Percentiles rank a stretch among this genome's conserved stretches.
Conservation (phyloP, 2,888 invertebrate genomes). For the Brachyptera risi region DNA sequence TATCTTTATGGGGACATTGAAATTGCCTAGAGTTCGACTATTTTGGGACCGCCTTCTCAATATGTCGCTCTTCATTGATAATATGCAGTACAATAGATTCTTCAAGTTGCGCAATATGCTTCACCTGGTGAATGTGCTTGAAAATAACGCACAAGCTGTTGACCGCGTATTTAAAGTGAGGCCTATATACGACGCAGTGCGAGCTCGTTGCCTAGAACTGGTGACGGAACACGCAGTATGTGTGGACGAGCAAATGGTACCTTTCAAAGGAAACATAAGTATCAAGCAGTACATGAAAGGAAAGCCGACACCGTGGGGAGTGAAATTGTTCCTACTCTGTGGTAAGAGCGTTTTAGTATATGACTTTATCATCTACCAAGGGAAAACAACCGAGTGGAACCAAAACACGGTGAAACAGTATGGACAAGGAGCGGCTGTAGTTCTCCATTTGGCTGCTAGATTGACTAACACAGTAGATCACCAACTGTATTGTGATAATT, state of each 20-base stretch:
- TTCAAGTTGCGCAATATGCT: slow-evolving; percentile 29
- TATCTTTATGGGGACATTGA: slow-evolving; percentile 22
- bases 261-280: slow-evolving; percentile 36
- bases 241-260: slow-evolving; percentile 40
- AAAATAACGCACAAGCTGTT: slow-evolving; percentile 1
- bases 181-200: slow-evolving; percentile 32
- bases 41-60: slow-evolving; percentile 29
- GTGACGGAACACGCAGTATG: slow-evolving; percentile 46
- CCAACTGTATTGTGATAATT: slow-evolving; percentile 31
- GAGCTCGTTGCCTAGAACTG: slow-evolving; percentile 41
- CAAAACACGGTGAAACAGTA: background rate
- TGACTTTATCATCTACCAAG: slow-evolving; percentile 39
- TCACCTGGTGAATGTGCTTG: slow-evolving; percentile 30
- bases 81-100: slow-evolving; percentile 31
- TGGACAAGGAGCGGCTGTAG: slow-evolving; percentile 27
- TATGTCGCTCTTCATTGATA: slow-evolving; percentile 20
- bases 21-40: slow-evolving; percentile 22
- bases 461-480: slow-evolving; percentile 7
- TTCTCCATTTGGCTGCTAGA: slow-evolving; percentile 29
- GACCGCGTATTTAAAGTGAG: slow-evolving; percentile 32
- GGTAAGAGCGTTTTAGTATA: slow-evolving; percentile 35
- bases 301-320: slow-evolving; percentile 38
- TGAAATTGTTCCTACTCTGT: slow-evolving; percentile 37
- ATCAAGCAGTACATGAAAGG: slow-evolving; percentile 38
- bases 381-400: slow-evolving; percentile 40